Evolutionary conservation across 1,140 invertebrate genomes (phyloP).

Genomic region (Plodia interpunctella): DNA sequence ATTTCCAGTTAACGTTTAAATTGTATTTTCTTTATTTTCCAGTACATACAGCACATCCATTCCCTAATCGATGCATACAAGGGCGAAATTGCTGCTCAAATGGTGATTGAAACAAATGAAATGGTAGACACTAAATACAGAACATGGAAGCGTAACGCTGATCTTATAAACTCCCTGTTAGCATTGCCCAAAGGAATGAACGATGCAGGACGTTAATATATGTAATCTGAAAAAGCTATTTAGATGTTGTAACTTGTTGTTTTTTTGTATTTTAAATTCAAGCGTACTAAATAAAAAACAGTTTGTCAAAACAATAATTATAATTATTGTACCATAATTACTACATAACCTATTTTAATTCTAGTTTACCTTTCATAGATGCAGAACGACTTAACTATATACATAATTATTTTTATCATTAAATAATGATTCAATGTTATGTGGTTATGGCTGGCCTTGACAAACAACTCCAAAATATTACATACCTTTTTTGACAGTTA

Average conservation of each 20-base stretch:
- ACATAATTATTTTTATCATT: conserved; percentile 16
- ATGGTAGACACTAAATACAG: conserved; percentile 46
- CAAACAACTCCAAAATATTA: no score
- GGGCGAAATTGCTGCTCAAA: conserved; percentile 18
- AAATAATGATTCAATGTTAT: no score
- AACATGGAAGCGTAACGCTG: conserved; percentile 82
- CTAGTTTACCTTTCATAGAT: conserved; percentile 19
- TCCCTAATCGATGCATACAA: conserved; percentile 41
- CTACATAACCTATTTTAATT: conserved; percentile 8
- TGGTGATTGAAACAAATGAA: conserved; percentile 31
- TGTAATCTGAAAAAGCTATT: background rate
- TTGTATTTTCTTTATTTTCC: conserved; percentile 17
- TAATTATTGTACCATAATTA: conserved; percentile 41
- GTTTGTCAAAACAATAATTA: conserved; percentile 46
- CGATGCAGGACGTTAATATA: conserved; percentile 79
- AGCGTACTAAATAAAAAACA: conserved; percentile 14
- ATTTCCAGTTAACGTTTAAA: no score
- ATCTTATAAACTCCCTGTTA: conserved; percentile 85
- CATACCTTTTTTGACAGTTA: no score
- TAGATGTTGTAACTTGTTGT: background rate
- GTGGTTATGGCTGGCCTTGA: no score
- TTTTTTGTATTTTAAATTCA: background rate
- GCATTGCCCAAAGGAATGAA: conserved; percentile 84
- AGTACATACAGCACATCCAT: conserved; percentile 41
- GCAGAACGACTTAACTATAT: conserved; percentile 16